Evolutionary conservation across 2,797 vertebrate genomes (phyloP).

Genomic region (Darevskia mixta): DNA sequence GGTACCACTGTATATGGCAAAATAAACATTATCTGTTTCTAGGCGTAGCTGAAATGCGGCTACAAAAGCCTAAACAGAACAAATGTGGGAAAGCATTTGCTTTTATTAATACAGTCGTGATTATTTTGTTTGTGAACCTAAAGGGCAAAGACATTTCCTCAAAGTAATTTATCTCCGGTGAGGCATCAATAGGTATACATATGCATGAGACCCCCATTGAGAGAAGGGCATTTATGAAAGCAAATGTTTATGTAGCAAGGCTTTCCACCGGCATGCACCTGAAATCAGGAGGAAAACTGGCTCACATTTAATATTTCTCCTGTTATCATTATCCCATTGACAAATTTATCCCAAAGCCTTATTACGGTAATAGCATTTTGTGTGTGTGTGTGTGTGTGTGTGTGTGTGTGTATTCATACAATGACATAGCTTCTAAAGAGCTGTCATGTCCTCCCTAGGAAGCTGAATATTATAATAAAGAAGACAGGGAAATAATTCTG

Average conservation of each 20-base stretch:
- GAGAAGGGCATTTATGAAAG: slow-evolving; percentile 14
- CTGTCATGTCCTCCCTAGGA: slow-evolving; percentile 10
- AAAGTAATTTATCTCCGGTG: background rate
- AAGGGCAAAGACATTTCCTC: background rate
- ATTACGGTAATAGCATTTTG: slow-evolving; percentile 23
- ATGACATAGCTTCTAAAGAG: slow-evolving; percentile 29
- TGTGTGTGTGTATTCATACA: background rate
- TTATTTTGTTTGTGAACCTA: background rate
- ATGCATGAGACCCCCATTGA: background rate
- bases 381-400: too few relatives aligned
- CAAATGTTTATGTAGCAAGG: slow-evolving; percentile 11
- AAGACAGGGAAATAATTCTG: slow-evolving; percentile 1
- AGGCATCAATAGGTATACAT: background rate
- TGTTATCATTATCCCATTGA: background rate
- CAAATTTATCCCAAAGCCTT: slow-evolving; percentile 17
- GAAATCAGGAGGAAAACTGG: background rate
- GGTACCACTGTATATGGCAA: background rate
- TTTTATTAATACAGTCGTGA: background rate
- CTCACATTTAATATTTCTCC: background rate
- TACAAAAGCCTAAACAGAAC: background rate
- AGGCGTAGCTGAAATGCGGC: background rate
- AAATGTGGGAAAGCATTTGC: background rate
- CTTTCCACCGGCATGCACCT: slow-evolving; percentile 24
- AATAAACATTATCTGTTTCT: background rate
- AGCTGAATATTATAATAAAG: slow-evolving; percentile 36